Evolutionary conservation across 2,113 vertebrate species (phyloP).

Genomic region (Scortum barcoo): DNA sequence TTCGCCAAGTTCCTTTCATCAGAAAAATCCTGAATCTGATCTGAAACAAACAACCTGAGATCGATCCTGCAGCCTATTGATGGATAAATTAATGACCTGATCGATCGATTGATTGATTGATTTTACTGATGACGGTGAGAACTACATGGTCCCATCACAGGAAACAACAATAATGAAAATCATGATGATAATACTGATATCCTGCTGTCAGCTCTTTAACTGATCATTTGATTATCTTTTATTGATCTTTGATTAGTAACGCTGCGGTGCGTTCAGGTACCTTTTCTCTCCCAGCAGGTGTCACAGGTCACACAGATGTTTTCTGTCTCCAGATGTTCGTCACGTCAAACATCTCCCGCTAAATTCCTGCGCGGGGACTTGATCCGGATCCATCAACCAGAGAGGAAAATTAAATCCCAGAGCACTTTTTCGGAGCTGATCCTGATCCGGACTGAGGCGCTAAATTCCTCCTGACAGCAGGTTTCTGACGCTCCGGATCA

Average conservation of each 20-base stretch:
- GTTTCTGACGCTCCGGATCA: background rate
- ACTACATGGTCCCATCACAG: background rate
- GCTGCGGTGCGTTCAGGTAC: conserved; percentile 37
- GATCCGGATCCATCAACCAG: conserved; percentile 23
- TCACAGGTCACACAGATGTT: conserved; percentile 54
- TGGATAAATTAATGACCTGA: background rate
- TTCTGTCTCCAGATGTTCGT: conserved; percentile 49
- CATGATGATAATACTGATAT: background rate
- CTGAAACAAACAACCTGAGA: background rate
- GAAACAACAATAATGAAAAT: background rate
- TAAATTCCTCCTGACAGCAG: conserved; percentile 12
- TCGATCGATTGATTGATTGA: conserved; percentile 8
- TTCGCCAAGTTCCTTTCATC: too few relatives aligned
- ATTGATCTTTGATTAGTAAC: background rate
- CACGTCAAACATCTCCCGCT: conserved; percentile 11
- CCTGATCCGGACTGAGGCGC: background rate
- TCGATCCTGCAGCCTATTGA: background rate
- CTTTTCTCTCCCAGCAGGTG: conserved; percentile 45
- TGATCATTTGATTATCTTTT: background rate
- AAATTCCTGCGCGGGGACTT: conserved; percentile 22
- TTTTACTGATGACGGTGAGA: background rate
- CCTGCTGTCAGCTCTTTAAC: background rate
- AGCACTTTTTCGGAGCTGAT: conserved; percentile 21
- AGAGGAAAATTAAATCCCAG: background rate
- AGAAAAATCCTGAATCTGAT: background rate